Base-by-base conservation (phyloP, 2,888 invertebrate genomes). In the Callyntrura guangdongensis region DNA sequence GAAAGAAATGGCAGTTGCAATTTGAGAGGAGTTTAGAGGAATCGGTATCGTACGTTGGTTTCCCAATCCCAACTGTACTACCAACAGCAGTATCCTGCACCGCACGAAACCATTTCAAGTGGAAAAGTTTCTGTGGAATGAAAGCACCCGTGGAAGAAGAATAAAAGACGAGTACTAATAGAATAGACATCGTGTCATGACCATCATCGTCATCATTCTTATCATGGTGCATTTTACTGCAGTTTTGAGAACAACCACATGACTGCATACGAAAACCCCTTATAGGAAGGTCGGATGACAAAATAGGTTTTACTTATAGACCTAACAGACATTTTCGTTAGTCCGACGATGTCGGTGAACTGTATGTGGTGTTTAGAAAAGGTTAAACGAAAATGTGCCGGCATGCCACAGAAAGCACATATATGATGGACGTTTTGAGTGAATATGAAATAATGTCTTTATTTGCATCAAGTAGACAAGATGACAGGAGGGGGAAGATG, bases 1-100 rank as follows among this genome's bases (percentile, higher is more conserved):
- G n/a, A n/a, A n/a, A n/a, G n/a, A n/a, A n/a, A n/a, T n/a, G 20
- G 53, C n/a, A 59, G 81, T 81, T 82, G 82, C 82, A 82, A 45
- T 82, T 61, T 45, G 36, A 61, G 45, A 17, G 0, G 25, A 61
- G 20, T 17, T 79, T 27, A 79, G 45, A 36, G 36, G 36, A 36
- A n/a, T 53, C 11, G n/a, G 56, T n/a, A 74, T 20, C 22, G 36
- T 0, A 81, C 59, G 81, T 27, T 17, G 59, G 47, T 47, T 49
- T 49, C 47, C 74, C 20, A n/a, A n/a, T n/a, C n/a, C n/a, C n/a
- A n/a, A n/a, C n/a, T n/a, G n/a, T n/a, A n/a, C n/a, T n/a, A n/a
- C n/a, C n/a, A 49, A 47, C 20, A 77, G 20, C 49, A 77, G 22
- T 9, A 47, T 20, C 4, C 8, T 25, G 4, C 64, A 36, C 36